phyloP scores from a whole-genome alignment of 1,140 invertebrate species.

The Oscheius sp. region DNA sequence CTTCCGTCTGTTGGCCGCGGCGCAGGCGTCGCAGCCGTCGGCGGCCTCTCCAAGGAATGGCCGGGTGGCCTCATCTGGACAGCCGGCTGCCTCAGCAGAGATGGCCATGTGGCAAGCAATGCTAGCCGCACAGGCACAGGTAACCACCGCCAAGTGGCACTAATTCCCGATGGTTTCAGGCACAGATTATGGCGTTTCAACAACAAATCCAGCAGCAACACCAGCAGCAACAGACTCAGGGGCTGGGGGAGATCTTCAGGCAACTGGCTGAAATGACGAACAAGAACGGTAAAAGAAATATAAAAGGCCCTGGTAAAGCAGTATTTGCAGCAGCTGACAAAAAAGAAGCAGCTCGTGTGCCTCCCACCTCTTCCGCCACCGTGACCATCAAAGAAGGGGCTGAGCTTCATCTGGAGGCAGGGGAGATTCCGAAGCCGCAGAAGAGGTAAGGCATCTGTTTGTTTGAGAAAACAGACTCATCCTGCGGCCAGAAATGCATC shows the following conservation, averaged over 20 bases:
- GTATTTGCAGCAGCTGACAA: not conserved
- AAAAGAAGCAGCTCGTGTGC: not conserved
- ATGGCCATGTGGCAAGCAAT: not conserved
- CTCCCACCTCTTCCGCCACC: not conserved
- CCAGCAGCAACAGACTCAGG: not conserved
- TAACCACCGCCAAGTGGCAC: not conserved
- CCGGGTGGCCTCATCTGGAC: too few relatives aligned
- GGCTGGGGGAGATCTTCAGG: conserved; percentile 18
- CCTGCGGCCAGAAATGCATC: not conserved
- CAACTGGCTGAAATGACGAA: conserved; percentile 14
- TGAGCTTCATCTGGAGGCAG: not conserved
- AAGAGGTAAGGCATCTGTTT: not conserved
- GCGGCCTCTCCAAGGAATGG: not conserved
- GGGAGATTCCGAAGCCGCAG: conserved; percentile 2
- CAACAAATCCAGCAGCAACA: conserved; percentile 21
- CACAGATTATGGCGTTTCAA: conserved; percentile 12
- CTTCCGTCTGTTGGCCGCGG: not conserved
- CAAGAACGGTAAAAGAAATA: not conserved
- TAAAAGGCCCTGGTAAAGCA: not conserved
- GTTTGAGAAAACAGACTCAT: not conserved
- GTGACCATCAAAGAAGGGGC: conserved; percentile 12
- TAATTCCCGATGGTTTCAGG: too few relatives aligned
- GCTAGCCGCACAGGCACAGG: not conserved
- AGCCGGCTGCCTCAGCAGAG: not conserved
- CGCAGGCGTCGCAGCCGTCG: not conserved